Evolutionary conservation across 2,888 invertebrate genomes (phyloP), one percentile per base, ranked within the genome.

Genomic region (Drosophila colorata): DNA sequence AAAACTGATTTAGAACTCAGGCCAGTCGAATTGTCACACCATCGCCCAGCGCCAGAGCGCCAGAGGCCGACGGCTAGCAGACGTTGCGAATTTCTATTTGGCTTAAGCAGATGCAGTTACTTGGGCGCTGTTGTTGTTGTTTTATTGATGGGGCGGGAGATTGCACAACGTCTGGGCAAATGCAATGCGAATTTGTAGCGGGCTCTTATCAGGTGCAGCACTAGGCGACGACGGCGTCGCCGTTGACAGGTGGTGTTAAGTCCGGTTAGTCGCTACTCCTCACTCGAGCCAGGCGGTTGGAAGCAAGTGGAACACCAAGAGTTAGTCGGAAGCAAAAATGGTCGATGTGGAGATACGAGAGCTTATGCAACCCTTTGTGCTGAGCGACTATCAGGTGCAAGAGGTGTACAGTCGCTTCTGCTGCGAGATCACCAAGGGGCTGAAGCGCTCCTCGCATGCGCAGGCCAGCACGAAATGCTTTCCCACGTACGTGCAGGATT

Each of bases 401-500:
- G 95, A 96, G 92, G 94, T 98, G 61, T 96, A 96, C 95, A 94
- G 93, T 72, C 94, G 94, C 72, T 95, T 98, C 78, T 93, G 95
- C 71, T 93, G 94, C 41, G 96, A 97, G 90, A 94, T 98, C 72
- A 92, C 95, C 38, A 95, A 94, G 85, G 98, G 98, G 2, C 94
- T 99, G 40, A 93, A 94, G 18, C 95, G 95, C 87, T 94, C 94
- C 23, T 95, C 96, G 20, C 96, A 98, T 90, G 93, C 94, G 0
- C 93, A 94, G 43, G 94, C 99, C 3, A 95, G 95, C 78, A 96
- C 98, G 38, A 98, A 98, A 93, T 98, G 98, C 93, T 98, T 96
- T 93, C 96, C 97, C 61, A 98, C 99, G 0, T 99, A 98, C 91
- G 98, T 99, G 44, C 96, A 98, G 91, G 96, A 97, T 92, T 94